phyloP scores from a whole-genome alignment of 2,888 invertebrate genomes.

The Scaeva pyrastri region DNA sequence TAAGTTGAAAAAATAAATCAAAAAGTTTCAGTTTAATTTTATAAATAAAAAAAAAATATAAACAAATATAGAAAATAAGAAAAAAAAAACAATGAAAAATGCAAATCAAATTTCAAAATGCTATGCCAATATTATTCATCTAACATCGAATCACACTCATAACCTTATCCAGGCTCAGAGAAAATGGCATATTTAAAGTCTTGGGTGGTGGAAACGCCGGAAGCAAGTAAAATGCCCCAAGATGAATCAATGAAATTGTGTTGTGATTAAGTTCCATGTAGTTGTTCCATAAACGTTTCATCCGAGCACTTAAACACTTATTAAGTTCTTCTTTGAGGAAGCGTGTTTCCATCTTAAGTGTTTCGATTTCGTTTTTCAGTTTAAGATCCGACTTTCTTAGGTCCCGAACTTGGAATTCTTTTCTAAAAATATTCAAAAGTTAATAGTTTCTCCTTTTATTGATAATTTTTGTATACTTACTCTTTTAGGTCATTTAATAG shows the following conservation, averaged over 20 bases:
- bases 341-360: slow-evolving; percentile 38
- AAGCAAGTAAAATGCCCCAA: slow-evolving; percentile 79
- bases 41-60: slow-evolving; percentile 12
- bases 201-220: slow-evolving; percentile 80
- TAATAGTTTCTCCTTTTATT: too few relatives aligned
- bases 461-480: slow-evolving; percentile 73
- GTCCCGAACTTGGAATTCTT: slow-evolving; percentile 75
- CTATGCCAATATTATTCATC: neutral
- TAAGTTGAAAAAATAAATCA: neutral
- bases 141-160: slow-evolving; percentile 49
- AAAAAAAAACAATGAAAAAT: neutral
- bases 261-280: slow-evolving; percentile 77
- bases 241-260: slow-evolving; percentile 79
- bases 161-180: slow-evolving; percentile 28
- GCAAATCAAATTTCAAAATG: neutral
- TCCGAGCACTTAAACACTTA: slow-evolving; percentile 79
- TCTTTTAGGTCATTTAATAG: slow-evolving; percentile 67
- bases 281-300: slow-evolving; percentile 78
- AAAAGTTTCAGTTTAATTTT: neutral
- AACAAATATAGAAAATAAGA: neutral
- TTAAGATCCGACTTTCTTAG: slow-evolving; percentile 37
- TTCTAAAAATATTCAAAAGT: slow-evolving; percentile 58
- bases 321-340: slow-evolving; percentile 78
- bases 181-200: slow-evolving; percentile 41
- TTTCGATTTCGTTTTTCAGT: slow-evolving; percentile 77